Evolutionary conservation across 2,888 invertebrate genomes (phyloP).

Genomic region (Tortricodes alternella): DNA sequence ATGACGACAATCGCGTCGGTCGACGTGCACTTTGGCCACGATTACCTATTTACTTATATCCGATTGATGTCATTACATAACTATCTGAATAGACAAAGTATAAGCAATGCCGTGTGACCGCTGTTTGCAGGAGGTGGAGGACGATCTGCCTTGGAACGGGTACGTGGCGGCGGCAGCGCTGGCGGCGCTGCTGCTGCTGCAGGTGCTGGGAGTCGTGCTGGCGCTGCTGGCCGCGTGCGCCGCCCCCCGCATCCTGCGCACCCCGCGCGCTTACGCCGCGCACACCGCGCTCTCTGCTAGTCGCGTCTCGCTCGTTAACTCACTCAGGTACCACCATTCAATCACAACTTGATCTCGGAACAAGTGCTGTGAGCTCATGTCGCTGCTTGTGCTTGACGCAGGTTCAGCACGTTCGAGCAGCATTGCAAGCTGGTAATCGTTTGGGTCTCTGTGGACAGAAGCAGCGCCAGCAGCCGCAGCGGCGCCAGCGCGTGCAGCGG

Average conservation of each 20-base stretch:
- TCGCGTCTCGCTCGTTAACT: slow-evolving; percentile 18
- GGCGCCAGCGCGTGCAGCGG: slow-evolving; percentile 27
- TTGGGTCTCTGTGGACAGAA: slow-evolving; percentile 29
- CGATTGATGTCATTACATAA: no score
- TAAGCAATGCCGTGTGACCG: no score
- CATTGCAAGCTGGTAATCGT: slow-evolving; percentile 27
- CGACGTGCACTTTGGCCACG: no score
- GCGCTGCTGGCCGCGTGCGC: slow-evolving; percentile 41
- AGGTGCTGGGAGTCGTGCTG: slow-evolving; percentile 43
- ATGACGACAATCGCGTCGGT: no score
- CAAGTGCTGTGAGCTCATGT: background rate
- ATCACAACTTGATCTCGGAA: background rate
- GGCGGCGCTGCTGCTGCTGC: slow-evolving; percentile 46
- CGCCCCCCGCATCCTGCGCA: background rate
- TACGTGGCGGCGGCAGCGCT: slow-evolving; percentile 45
- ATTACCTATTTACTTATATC: no score
- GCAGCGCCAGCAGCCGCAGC: slow-evolving; percentile 19
- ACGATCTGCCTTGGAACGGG: slow-evolving; percentile 53
- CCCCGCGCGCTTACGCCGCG: background rate
- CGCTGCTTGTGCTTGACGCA: background rate
- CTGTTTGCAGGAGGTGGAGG: slow-evolving; percentile 56
- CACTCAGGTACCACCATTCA: slow-evolving; percentile 5
- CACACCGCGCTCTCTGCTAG: slow-evolving; percentile 2
- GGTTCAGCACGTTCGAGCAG: slow-evolving; percentile 10
- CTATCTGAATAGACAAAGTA: no score